A percentile compares a stretch with the other conserved stretches of the same genome.
Evolutionary conservation across 1,140 invertebrate species (phyloP).

Genomic region (Gonatopus flavifemur): DNA sequence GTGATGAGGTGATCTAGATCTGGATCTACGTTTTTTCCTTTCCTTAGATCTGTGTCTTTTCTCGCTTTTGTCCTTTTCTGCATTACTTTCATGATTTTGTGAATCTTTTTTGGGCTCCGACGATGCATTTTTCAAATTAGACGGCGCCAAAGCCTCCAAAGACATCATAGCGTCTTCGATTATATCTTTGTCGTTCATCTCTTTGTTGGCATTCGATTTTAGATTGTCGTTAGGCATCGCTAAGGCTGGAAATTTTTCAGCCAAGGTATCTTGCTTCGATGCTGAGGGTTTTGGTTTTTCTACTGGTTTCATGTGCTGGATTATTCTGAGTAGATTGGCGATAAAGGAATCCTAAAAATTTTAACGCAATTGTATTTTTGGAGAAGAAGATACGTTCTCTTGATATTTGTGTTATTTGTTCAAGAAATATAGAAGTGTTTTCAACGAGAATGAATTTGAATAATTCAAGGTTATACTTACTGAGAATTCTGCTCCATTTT

Average conservation of each 20-base stretch:
- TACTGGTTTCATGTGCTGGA: slow-evolving; percentile 87
- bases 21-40: slow-evolving; percentile 45
- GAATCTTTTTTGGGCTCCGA: slow-evolving; percentile 2
- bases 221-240: slow-evolving; percentile 84
- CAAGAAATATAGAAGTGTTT: background rate
- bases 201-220: slow-evolving; percentile 27
- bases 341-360: slow-evolving; percentile 79
- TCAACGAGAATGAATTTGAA: background rate
- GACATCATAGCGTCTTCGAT: slow-evolving; percentile 86
- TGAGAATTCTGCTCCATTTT: slow-evolving; percentile 94
- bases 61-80: slow-evolving; percentile 18
- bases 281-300: slow-evolving; percentile 23
- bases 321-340: slow-evolving; percentile 88
- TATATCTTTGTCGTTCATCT: slow-evolving; percentile 56
- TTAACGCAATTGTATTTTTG: slow-evolving; percentile 1
- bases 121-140: slow-evolving; percentile 35
- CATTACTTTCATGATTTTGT: slow-evolving; percentile 9
- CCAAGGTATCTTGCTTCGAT: slow-evolving; percentile 64
- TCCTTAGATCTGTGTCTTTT: slow-evolving; percentile 43
- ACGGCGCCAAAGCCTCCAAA: slow-evolving; percentile 83
- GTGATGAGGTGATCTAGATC: slow-evolving; percentile 45
- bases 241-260: slow-evolving; percentile 84
- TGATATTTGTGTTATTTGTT: background rate
- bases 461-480: slow-evolving; percentile 52
- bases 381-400: too few species aligned